phyloP scores from a whole-genome alignment of 2,797 vertebrate genomes.

The Heliangelus exortis region DNA sequence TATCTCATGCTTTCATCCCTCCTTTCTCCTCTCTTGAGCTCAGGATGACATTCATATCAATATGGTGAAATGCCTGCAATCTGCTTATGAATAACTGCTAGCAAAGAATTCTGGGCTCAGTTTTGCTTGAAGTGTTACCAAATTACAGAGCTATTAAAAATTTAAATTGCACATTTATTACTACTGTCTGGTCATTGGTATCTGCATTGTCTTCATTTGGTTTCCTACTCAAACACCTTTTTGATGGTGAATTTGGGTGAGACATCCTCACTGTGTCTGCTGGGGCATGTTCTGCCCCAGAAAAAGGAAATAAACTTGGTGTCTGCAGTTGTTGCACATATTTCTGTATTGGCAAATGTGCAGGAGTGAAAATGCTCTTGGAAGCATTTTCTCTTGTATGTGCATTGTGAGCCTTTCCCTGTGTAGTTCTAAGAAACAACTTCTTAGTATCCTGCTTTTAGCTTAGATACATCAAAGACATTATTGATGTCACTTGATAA shows the following conservation, averaged over 20 bases:
- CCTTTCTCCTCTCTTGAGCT: not conserved
- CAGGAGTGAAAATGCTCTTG: not conserved
- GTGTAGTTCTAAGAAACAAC: not conserved
- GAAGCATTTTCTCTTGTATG: not conserved
- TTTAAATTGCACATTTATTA: not conserved
- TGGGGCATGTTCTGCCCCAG: accelerated
- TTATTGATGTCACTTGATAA: not conserved
- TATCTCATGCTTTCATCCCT: not conserved
- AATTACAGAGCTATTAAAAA: not conserved
- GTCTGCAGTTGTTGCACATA: not conserved
- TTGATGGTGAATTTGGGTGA: not conserved
- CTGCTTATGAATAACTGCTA: not conserved
- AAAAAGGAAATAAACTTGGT: not conserved
- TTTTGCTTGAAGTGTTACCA: not conserved
- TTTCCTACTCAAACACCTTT: not conserved
- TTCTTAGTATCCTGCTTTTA: not conserved
- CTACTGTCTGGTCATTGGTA: not conserved
- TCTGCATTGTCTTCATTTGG: not conserved
- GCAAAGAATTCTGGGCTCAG: not conserved
- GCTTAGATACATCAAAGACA: not conserved
- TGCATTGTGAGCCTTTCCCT: accelerated
- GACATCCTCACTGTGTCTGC: not conserved
- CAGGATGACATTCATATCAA: not conserved
- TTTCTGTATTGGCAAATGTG: not conserved
- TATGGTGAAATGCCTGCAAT: not conserved